Evolutionary conservation across 2,888 invertebrate genomes (phyloP).

Genomic region (Lymantria monacha): DNA sequence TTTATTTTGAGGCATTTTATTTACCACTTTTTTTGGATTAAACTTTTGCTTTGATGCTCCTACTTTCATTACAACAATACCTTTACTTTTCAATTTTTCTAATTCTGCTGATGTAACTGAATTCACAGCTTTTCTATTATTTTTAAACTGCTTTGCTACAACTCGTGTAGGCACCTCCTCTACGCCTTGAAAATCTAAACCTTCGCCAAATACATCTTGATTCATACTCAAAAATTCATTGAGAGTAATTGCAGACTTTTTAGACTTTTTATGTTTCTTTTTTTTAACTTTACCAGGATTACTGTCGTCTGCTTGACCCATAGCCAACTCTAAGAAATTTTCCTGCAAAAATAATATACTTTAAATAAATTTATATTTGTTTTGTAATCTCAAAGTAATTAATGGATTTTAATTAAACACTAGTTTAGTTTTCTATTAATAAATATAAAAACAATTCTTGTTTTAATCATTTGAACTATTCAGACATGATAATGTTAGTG

Average conservation of each 20-base stretch:
- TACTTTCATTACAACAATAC: constrained; percentile 55
- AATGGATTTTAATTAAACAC: too few species aligned
- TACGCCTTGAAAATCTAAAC: constrained; percentile 68
- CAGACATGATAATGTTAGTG: too few species aligned
- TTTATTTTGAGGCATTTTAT: constrained; percentile 23
- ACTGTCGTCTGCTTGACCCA: constrained; percentile 52
- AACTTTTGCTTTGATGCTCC: constrained; percentile 10
- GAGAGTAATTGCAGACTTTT: constrained; percentile 70
- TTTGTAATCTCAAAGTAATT: too few species aligned
- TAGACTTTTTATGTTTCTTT: constrained; percentile 74
- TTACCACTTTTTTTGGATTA: constrained; percentile 8
- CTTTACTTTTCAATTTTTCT: constrained; percentile 67
- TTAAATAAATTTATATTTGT: neutral
- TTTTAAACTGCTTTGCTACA: constrained; percentile 61
- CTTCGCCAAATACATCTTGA: constrained; percentile 75
- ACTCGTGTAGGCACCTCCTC: constrained; percentile 72
- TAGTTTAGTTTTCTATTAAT: too few species aligned
- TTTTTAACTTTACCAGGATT: constrained; percentile 60
- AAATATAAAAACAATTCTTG: too few species aligned
- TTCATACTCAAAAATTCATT: constrained; percentile 78
- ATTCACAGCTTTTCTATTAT: constrained; percentile 42
- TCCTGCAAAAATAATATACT: constrained; percentile 50
- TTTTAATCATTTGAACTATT: too few species aligned
- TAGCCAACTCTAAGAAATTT: constrained; percentile 62
- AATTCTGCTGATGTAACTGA: constrained; percentile 47